Base-by-base conservation (phyloP, 2,113 vertebrate genomes). In the Podocnemis expansa region DNA sequence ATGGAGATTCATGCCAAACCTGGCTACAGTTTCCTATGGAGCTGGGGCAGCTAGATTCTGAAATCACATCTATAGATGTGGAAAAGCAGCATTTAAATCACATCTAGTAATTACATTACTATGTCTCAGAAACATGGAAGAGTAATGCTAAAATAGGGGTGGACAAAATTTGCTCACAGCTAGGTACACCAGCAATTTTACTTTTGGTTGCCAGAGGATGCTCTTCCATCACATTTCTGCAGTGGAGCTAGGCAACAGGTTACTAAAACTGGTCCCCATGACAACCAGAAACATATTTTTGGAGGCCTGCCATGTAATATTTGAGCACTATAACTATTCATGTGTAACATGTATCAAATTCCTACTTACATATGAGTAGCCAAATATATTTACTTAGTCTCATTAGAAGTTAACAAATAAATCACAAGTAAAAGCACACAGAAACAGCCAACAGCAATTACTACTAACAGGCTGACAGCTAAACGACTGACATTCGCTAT, bases 11-110 rank as follows among this genome's bases (percentile, higher is more conserved):
- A 52, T 21, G 34, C 24, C 24, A 19, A 75, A 38, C 31, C 31
- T 84, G 12, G 45, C 58, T 58, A 25, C 45, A 34, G 8, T 83
- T 75, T 58, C 73, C 60, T 63, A 49, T 80, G 47, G 54, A 85
- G 81, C 38, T 25, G 21, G 67, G 55, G 75, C 78, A 90, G 75
- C 51, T 91, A 76, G 76, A 91, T 80, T 51, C 27, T 82, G 43
- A 25, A 52, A 47, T 60, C 45, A 81, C 38, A 79, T 47, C 82
- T 84, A 24, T 84, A 84, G 56, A 52, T 79, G 75, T 22, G 79
- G 38, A 24, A 41, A 82, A 47, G 27, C 73, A 47, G 16, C 70
- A 56, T 27, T 82, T 86, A 51, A n/a, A 87, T 58, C 63, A 54
- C 29, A 67, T 58, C 47, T 75, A 41, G 54, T 34, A 79, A 76